Percentiles rank a stretch among this genome's conserved stretches.
These are phyloP conservation scores for Mobula hypostoma DNA, from an alignment of 2,113 vertebrate genomes.

Conservation along the genomic window DNA sequence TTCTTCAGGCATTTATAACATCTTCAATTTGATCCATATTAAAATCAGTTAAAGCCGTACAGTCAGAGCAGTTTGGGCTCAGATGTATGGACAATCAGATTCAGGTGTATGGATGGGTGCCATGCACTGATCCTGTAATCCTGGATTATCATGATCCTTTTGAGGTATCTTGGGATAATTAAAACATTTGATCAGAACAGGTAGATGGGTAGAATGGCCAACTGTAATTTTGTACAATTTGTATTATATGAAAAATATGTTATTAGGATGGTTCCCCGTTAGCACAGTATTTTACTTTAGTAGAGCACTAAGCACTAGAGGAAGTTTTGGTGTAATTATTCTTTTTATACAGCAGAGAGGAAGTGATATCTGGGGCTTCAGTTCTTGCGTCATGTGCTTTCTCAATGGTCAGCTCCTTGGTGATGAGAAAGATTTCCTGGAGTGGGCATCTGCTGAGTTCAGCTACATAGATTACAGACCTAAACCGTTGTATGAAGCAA, in stretches of 20 bases:
- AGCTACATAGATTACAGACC: constrained; percentile 54
- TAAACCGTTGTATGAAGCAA: constrained; percentile 53
- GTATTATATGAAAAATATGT: background rate
- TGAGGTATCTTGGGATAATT: background rate
- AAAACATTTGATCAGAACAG: background rate
- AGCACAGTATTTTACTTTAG: background rate
- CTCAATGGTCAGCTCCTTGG: constrained; percentile 66
- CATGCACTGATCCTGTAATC: too few relatives aligned
- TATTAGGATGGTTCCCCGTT: background rate
- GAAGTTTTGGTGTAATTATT: background rate
- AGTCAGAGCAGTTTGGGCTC: too few relatives aligned
- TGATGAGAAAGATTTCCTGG: constrained; percentile 59
- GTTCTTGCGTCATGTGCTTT: constrained; percentile 70
- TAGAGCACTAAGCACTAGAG: too few relatives aligned
- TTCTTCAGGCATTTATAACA: background rate
- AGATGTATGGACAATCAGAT: background rate
- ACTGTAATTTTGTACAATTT: background rate
- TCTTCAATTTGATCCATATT: background rate
- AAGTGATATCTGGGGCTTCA: constrained; percentile 69
- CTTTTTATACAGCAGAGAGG: constrained; percentile 63
- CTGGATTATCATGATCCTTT: background rate
- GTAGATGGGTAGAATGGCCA: background rate
- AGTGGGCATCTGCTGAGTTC: constrained; percentile 66
- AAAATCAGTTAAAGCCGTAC: background rate
- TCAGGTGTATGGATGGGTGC: background rate